Evolutionary conservation across 2,113 vertebrate species (phyloP).

Genomic region (Oryzias celebensis): DNA sequence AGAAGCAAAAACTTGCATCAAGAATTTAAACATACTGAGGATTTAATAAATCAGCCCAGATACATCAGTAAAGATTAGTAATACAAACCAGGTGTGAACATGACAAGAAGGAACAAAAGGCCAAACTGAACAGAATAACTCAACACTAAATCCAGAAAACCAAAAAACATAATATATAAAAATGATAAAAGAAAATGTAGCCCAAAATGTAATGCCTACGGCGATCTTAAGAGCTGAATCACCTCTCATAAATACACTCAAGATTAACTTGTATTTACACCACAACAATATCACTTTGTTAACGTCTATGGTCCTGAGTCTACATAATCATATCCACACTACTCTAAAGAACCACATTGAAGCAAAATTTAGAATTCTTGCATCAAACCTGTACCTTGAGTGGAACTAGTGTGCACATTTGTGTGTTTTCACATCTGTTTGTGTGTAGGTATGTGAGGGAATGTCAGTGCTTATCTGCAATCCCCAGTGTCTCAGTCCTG

Average conservation of each 20-base stretch:
- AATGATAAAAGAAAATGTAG: no score
- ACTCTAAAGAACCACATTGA: constrained; percentile 62
- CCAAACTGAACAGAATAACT: no score
- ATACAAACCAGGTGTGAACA: no score
- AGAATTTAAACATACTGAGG: no score
- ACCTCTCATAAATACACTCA: neutral
- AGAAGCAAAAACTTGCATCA: no score
- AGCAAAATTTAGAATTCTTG: constrained; percentile 55
- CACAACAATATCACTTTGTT: no score
- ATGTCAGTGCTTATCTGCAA: constrained; percentile 49
- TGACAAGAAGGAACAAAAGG: no score
- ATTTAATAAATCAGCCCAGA: no score
- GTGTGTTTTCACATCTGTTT: constrained; percentile 5
- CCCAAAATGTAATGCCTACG: no score
- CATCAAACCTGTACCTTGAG: constrained; percentile 20
- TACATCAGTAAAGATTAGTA: no score
- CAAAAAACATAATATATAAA: no score
- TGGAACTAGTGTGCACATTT: constrained; percentile 27
- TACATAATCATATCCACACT: constrained; percentile 59
- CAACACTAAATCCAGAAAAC: no score
- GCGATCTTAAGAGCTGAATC: constrained; percentile 1
- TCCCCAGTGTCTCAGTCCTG: constrained; percentile 23
- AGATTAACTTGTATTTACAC: constrained; percentile 31
- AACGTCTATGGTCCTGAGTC: constrained; percentile 43
- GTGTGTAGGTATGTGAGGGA: constrained; percentile 8